phyloP scores from a whole-genome alignment of 2,113 vertebrate genomes.

The Echinops telfairi region DNA sequence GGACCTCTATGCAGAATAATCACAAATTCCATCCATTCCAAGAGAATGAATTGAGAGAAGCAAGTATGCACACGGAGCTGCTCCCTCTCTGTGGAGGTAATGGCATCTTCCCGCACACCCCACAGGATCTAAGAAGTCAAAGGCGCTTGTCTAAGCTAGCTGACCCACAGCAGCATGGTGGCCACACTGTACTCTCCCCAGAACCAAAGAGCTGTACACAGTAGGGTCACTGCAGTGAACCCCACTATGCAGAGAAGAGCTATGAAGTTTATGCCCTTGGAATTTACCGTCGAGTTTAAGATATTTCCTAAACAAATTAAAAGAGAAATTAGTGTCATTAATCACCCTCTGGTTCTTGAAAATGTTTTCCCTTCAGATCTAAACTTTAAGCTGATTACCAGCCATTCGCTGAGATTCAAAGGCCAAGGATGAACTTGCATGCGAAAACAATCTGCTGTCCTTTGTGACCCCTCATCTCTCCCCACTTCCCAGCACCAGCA shows the following conservation, averaged over 20 bases:
- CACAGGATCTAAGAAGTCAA: slow-evolving; percentile 50
- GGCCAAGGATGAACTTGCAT: slow-evolving; percentile 7
- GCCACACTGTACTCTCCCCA: background rate
- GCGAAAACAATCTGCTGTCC: slow-evolving; percentile 29
- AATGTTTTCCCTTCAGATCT: slow-evolving; percentile 56
- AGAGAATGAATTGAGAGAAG: slow-evolving; percentile 55
- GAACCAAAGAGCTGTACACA: slow-evolving; percentile 32
- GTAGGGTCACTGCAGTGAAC: slow-evolving; percentile 55
- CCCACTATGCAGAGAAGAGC: background rate
- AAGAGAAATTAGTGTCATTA: slow-evolving; percentile 73
- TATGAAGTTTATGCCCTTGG: background rate
- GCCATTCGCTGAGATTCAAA: slow-evolving; percentile 59
- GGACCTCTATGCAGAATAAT: slow-evolving; percentile 55
- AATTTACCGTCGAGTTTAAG: slow-evolving; percentile 46
- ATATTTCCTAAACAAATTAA: slow-evolving; percentile 70
- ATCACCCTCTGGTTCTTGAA: slow-evolving; percentile 64
- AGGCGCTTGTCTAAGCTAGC: slow-evolving; percentile 41
- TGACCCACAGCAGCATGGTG: background rate
- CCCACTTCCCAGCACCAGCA: slow-evolving; percentile 47
- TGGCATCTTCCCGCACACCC: slow-evolving; percentile 62
- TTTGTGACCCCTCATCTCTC: slow-evolving; percentile 28
- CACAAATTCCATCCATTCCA: slow-evolving; percentile 75
- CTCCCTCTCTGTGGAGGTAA: slow-evolving; percentile 65
- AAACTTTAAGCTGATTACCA: slow-evolving; percentile 67
- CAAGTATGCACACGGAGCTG: slow-evolving; percentile 8